phyloP scores from a whole-genome alignment of 2,797 vertebrate genomes.

The Falco novaeseelandiae region DNA sequence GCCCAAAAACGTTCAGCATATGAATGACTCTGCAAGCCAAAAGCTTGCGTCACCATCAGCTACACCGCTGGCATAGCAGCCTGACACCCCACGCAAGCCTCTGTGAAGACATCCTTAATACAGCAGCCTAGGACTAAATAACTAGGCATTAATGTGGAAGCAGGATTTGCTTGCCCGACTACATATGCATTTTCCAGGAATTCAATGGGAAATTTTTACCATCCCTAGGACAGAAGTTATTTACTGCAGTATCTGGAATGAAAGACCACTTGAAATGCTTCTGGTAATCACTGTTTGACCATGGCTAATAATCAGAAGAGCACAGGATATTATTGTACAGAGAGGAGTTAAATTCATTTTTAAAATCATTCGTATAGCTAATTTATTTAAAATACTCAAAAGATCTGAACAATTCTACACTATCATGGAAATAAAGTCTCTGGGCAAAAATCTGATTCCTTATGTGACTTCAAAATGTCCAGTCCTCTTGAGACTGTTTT shows the following conservation, averaged over 20 bases:
- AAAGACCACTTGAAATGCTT: neutral
- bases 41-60: neutral
- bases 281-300: neutral
- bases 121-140: neutral
- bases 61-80: neutral
- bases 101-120: neutral
- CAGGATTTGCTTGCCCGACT: neutral
- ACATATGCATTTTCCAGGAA: neutral
- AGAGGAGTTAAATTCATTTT: neutral
- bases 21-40: conserved; percentile 48
- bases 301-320: conserved; percentile 5
- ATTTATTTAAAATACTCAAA: neutral
- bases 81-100: neutral
- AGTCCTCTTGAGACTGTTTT: neutral
- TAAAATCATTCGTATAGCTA: neutral
- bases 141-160: neutral
- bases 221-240: neutral
- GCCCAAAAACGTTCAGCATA: neutral
- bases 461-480: neutral
- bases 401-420: neutral
- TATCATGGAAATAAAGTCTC: neutral
- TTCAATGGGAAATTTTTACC: neutral
- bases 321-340: neutral
- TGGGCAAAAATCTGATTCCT: neutral
- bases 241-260: neutral